phyloP scores from a whole-genome alignment of 1,140 invertebrate genomes.

The Conus ventricosus region DNA sequence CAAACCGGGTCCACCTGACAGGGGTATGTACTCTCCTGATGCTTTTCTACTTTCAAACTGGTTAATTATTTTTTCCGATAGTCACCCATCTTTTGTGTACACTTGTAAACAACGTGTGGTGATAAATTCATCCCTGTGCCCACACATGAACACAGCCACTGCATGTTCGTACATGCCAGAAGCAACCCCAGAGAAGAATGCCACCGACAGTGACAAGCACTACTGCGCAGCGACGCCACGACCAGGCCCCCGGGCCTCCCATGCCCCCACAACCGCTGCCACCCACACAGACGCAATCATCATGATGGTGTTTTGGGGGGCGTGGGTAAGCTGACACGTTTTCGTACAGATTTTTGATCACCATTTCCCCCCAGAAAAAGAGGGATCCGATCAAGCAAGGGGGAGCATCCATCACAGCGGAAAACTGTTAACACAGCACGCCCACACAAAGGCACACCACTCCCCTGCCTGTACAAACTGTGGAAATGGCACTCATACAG shows the following conservation, averaged over 20 bases:
- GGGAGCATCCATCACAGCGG: neutral
- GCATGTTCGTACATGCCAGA: conserved; percentile 26
- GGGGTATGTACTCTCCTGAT: no score
- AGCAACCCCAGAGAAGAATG: conserved; percentile 6
- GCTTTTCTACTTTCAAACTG: no score
- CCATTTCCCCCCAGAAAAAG: neutral
- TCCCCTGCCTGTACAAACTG: neutral
- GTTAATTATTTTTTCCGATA: no score
- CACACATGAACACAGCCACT: conserved; percentile 27
- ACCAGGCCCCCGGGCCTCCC: neutral
- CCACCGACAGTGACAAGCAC: conserved; percentile 7
- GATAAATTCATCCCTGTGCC: neutral
- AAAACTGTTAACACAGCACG: neutral
- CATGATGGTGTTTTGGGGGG: conserved; percentile 15
- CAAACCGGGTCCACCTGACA: no score
- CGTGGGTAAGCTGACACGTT: neutral
- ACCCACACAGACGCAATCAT: neutral
- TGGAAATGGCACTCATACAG: conserved; percentile 3
- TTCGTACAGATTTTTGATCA: conserved; percentile 20
- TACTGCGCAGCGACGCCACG: neutral
- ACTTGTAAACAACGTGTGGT: no score
- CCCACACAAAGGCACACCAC: conserved; percentile 1
- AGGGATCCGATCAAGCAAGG: conserved; percentile 10
- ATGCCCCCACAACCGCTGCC: neutral
- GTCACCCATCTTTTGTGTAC: no score